phyloP scores from a whole-genome alignment of 2,113 vertebrate genomes.

The Tylochromis polylepis region DNA sequence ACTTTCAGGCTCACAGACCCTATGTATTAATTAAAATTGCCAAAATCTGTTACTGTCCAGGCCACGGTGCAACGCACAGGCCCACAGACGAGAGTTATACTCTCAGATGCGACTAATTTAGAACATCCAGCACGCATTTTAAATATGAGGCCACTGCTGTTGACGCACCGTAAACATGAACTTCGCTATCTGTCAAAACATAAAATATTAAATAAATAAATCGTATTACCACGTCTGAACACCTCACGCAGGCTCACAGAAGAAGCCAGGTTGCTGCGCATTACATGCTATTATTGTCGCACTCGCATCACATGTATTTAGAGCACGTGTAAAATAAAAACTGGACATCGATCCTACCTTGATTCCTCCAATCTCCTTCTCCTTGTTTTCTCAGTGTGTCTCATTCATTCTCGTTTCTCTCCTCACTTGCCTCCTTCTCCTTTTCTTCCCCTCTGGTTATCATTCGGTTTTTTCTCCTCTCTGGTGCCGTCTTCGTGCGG shows the following conservation, averaged over 20 bases:
- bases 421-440: conserved; percentile 48
- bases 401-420: conserved; percentile 70
- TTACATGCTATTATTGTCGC: conserved; percentile 11
- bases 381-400: conserved; percentile 62
- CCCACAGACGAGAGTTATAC: not conserved
- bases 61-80: conserved; percentile 12
- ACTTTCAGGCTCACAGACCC: not conserved
- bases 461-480: conserved; percentile 61
- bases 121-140: conserved; percentile 7
- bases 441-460: conserved; percentile 52
- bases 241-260: not conserved
- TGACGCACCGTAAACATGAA: conserved; percentile 47
- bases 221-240: conserved; percentile 33
- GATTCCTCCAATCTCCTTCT: conserved; percentile 66
- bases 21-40: conserved; percentile 1
- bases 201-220: conserved; percentile 53
- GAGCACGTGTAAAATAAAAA: conserved; percentile 11
- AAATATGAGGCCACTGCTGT: conserved; percentile 26
- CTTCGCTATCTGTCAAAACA: conserved; percentile 32
- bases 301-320: not conserved
- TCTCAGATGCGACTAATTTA: not conserved
- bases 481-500: conserved; percentile 70
- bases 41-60: conserved; percentile 16
- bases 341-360: conserved; percentile 62
- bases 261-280: not conserved